Evolutionary conservation across 1,140 invertebrate genomes (phyloP).

Genomic region (Drosophila kikkawai): DNA sequence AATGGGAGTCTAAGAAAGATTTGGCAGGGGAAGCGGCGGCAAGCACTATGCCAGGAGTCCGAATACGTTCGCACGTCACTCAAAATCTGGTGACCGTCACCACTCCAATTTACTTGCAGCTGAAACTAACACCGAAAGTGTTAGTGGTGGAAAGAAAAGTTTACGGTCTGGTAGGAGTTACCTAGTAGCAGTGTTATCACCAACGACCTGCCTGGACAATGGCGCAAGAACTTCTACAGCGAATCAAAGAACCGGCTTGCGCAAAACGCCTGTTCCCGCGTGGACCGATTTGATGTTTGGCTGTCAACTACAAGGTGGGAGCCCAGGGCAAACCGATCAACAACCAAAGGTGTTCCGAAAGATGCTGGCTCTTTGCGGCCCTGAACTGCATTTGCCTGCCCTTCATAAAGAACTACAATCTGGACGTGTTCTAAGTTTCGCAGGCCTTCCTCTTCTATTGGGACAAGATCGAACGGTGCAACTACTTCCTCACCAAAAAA

Average conservation of each 20-base stretch:
- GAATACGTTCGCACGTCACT: constrained; percentile 32
- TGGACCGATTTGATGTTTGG: constrained; percentile 92
- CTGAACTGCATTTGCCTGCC: too few species aligned
- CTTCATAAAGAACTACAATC: too few species aligned
- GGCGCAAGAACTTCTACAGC: constrained; percentile 87
- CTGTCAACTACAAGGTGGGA: constrained; percentile 92
- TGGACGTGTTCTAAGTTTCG: constrained; percentile 97
- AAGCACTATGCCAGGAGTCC: constrained; percentile 7
- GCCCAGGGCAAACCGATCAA: constrained; percentile 94
- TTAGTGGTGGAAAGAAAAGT: constrained; percentile 37
- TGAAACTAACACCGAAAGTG: constrained; percentile 61
- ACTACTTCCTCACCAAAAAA: too few species aligned
- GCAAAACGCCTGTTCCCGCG: constrained; percentile 92
- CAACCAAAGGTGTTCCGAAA: constrained; percentile 93
- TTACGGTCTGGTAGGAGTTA: constrained; percentile 4
- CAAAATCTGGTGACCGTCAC: constrained; percentile 49
- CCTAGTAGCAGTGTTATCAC: constrained; percentile 53
- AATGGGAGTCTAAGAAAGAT: constrained; percentile 7
- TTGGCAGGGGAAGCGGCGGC: constrained; percentile 12
- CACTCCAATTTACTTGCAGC: constrained; percentile 67
- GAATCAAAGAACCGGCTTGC: constrained; percentile 91
- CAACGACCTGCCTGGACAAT: constrained; percentile 60
- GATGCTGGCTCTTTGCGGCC: constrained; percentile 97
- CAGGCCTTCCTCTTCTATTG: constrained; percentile 95
- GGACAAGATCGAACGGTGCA: constrained; percentile 96